Base-by-base conservation (phyloP, 2,888 invertebrate species). In the Rhorus exstirpatorius region DNA sequence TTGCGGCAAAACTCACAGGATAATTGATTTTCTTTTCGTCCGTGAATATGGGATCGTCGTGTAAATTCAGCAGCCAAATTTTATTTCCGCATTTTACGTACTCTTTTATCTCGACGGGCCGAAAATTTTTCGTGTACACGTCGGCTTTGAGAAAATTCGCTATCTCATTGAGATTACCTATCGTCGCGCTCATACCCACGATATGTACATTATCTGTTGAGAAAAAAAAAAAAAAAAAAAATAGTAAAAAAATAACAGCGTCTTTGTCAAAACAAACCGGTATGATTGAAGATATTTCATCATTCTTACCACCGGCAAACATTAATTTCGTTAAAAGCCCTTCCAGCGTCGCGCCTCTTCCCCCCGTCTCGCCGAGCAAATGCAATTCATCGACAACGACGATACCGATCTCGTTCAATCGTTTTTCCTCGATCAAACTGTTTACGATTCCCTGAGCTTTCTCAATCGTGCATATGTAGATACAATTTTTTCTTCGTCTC, bases 171-270 rank as follows among this genome's bases (percentile, higher is more conserved):
- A 99, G 93, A 93, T 99, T 99, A 78, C 97, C 98, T 87, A 99
- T 97, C 0, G 99, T 99, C 0, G 99, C 99, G 93, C 98, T 98
- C 98, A 99, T 99, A 21, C 98, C 99, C 17, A 99, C 95, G 78
- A 99, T 96, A 92, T 98, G 98, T 80, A 97, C 96, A 75, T 93
- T 93, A 53, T 94, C 95, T 95, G 88, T 78, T 67, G 38, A 70
- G 87, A 55, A 35, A 51, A 46, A 63, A 35, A 14, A 74, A 72
- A 63, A 46, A 60, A 44, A 12, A 21, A 19, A 14, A 61, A 60
- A 35, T 10, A 70, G 4, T 35, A 17, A 21, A 79, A 21, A 55
- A 49, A 21, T 55, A 53, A 35, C 35, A 3, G 49, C 55, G 10
- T 21, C 41, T 53, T 53, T 24, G 12, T 53, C n/a, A 24, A 26